Evolutionary conservation across 2,113 vertebrate species (phyloP).

Genomic region (Anas platyrhynchos): DNA sequence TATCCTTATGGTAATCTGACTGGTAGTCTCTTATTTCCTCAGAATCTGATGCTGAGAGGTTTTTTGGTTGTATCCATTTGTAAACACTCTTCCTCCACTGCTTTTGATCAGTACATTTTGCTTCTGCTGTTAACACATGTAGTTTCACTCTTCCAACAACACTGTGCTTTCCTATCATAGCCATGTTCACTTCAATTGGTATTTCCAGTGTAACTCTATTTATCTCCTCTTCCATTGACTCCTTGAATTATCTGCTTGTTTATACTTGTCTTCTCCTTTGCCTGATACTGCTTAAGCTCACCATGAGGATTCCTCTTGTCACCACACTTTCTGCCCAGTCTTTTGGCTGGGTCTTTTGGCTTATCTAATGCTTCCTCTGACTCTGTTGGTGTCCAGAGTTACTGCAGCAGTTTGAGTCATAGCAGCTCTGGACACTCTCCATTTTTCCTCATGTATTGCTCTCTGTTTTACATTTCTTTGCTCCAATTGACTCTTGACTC

Average conservation of each 20-base stretch:
- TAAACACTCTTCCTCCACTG: neutral
- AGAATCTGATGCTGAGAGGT: neutral
- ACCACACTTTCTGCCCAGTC: neutral
- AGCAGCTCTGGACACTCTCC: neutral
- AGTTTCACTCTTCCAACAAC: neutral
- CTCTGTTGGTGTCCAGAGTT: neutral
- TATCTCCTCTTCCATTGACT: neutral
- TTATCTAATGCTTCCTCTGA: neutral
- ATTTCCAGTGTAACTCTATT: neutral
- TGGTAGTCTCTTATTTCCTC: constrained; percentile 10
- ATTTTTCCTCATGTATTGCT: neutral
- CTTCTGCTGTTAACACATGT: neutral
- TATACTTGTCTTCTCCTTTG: neutral
- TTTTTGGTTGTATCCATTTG: neutral
- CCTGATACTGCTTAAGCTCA: neutral
- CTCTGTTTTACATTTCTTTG: neutral
- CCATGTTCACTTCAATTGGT: neutral
- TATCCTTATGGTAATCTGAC: constrained; percentile 55
- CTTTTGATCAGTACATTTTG: neutral
- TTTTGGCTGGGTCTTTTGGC: neutral
- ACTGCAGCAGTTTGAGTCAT: neutral
- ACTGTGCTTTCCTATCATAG: neutral
- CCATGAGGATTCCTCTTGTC: neutral
- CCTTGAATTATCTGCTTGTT: neutral
- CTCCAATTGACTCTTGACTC: neutral